Evolutionary conservation across 2,113 vertebrate species (phyloP).

Genomic region (Neodontobutis hainanensis): DNA sequence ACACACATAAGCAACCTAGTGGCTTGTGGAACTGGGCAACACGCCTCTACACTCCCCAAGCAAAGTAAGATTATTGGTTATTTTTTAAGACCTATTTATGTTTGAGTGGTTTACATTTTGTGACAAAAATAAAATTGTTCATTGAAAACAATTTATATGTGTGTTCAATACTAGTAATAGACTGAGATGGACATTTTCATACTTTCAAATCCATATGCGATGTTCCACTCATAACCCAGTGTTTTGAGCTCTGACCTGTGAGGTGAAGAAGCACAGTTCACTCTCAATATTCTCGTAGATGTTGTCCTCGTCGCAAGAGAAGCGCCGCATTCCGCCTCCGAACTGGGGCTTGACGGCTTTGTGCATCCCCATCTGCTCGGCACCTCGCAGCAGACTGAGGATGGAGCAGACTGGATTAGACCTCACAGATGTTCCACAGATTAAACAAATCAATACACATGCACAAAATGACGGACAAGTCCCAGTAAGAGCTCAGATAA

Average conservation of each 20-base stretch:
- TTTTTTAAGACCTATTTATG: too few relatives aligned
- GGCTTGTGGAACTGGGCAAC: too few relatives aligned
- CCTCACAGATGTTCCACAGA: conserved; percentile 24
- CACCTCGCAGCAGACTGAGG: conserved; percentile 89
- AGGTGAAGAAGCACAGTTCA: conserved; percentile 93
- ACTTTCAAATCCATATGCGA: too few relatives aligned
- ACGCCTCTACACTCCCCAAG: too few relatives aligned
- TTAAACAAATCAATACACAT: background rate
- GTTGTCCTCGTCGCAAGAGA: conserved; percentile 95
- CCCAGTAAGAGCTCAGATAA: background rate
- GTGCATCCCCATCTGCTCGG: conserved; percentile 90
- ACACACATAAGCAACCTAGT: too few relatives aligned
- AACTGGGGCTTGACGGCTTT: conserved; percentile 92
- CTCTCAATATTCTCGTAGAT: conserved; percentile 97
- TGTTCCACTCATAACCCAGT: too few relatives aligned
- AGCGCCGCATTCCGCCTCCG: conserved; percentile 88
- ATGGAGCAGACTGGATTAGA: conserved; percentile 23
- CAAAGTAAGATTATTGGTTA: too few relatives aligned
- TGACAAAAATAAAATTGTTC: too few relatives aligned
- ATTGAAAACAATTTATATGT: too few relatives aligned
- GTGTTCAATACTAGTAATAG: too few relatives aligned
- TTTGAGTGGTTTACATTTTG: too few relatives aligned
- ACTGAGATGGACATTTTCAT: too few relatives aligned
- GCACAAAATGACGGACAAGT: background rate
- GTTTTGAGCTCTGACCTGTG: conserved; percentile 83